A percentile compares a stretch with the other conserved stretches of the same genome.
These are phyloP conservation scores for Chrysina gloriosa DNA, from an alignment of 2,888 invertebrate species.

Conservation along the genomic window DNA sequence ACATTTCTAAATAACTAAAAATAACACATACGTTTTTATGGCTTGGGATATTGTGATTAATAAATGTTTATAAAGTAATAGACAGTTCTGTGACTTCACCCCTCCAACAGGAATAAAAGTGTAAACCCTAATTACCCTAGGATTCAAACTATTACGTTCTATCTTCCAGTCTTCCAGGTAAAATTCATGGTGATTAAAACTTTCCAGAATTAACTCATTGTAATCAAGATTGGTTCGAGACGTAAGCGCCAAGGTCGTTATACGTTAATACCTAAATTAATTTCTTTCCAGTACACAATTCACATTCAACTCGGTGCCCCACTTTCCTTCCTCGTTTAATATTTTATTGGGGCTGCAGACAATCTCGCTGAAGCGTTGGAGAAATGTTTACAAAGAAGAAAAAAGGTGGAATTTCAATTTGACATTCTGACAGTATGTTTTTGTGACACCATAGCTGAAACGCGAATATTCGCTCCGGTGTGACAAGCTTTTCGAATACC, in stretches of 20 bases:
- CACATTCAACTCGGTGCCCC: constrained; percentile 22
- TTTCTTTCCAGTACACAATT: constrained; percentile 29
- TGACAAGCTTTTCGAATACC: constrained; percentile 22
- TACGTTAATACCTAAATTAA: constrained; percentile 23
- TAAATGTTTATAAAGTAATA: too few species aligned
- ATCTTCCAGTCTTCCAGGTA: not conserved
- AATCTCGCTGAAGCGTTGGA: constrained; percentile 22
- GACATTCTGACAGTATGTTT: constrained; percentile 21
- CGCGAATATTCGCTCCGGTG: constrained; percentile 10
- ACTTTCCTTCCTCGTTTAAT: constrained; percentile 21
- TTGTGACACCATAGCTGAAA: not conserved
- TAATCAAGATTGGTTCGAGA: constrained; percentile 15
- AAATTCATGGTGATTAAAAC: constrained; percentile 1
- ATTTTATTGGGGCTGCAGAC: constrained; percentile 20
- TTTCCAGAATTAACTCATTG: not conserved
- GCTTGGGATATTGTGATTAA: too few species aligned
- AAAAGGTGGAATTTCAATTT: constrained; percentile 25
- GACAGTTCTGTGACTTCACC: too few species aligned
- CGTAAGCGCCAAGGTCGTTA: not conserved
- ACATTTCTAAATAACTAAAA: too few species aligned
- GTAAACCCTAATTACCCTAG: too few species aligned
- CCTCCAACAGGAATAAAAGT: too few species aligned
- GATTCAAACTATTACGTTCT: constrained; percentile 5
- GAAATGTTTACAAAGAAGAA: constrained; percentile 27
- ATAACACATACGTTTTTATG: too few species aligned